Evolutionary conservation across 2,888 invertebrate genomes (phyloP).

Genomic region (Platycheirus rosarum): DNA sequence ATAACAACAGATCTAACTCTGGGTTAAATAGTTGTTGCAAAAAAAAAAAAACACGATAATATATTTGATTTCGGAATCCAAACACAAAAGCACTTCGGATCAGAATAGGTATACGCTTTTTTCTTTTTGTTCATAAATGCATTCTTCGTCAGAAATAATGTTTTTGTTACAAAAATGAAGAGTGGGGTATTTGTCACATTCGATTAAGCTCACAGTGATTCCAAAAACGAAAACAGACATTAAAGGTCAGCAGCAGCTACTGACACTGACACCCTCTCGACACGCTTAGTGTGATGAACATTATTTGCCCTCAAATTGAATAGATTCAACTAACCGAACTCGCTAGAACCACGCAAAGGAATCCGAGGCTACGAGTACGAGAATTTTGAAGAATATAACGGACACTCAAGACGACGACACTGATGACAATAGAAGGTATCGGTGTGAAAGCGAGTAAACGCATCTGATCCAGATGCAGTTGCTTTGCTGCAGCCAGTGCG

Average conservation of each 20-base stretch:
- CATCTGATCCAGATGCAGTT: conserved; percentile 21
- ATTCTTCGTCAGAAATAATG: conserved; percentile 37
- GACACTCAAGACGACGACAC: conserved; percentile 6
- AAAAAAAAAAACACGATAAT: conserved; percentile 15
- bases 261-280: conserved; percentile 59
- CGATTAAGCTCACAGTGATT: conserved; percentile 47
- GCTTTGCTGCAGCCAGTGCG: conserved; percentile 2
- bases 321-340: conserved; percentile 65
- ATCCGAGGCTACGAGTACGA: not conserved
- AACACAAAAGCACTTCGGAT: conserved; percentile 44
- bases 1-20: conserved; percentile 30
- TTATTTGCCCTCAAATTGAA: conserved; percentile 68
- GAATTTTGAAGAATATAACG: conserved; percentile 8
- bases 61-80: conserved; percentile 46
- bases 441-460: conserved; percentile 18
- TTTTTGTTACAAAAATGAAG: not conserved
- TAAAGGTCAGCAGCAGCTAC: conserved; percentile 55
- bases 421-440: not conserved
- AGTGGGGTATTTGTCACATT: conserved; percentile 45
- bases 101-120: conserved; percentile 9
- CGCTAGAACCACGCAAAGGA: conserved; percentile 5
- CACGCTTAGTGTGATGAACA: conserved; percentile 28
- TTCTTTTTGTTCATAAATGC: conserved; percentile 17
- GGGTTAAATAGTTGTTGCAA: conserved; percentile 23
- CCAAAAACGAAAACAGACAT: conserved; percentile 40